These are phyloP conservation scores for Lutjanus argentimaculatus DNA, from an alignment of 2,797 vertebrate genomes.

Conservation along the genomic window DNA sequence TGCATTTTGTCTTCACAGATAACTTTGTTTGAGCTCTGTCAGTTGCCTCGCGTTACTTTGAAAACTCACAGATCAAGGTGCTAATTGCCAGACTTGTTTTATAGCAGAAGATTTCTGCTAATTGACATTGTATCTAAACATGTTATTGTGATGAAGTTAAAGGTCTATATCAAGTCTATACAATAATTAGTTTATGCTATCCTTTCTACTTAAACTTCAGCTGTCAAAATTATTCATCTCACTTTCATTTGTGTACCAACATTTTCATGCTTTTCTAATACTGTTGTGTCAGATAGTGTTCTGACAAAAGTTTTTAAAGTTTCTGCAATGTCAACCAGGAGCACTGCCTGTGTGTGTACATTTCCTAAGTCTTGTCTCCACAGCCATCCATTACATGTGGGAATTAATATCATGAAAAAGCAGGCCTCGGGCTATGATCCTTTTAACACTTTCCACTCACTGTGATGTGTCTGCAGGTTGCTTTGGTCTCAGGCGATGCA, in stretches of 20 bases:
- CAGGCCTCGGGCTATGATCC: conserved; percentile 21
- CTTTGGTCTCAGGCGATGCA: conserved; percentile 46
- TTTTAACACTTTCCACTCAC: conserved; percentile 43
- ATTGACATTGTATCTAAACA: conserved; percentile 47
- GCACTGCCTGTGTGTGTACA: not conserved
- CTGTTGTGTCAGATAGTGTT: not conserved
- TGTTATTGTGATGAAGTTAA: conserved; percentile 37
- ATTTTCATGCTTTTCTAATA: not conserved
- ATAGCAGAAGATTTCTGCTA: conserved; percentile 41
- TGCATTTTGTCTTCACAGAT: conserved; percentile 5
- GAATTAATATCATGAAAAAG: conserved; percentile 13
- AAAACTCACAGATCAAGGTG: conserved; percentile 58
- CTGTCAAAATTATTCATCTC: not conserved
- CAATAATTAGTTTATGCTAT: conserved; percentile 3
- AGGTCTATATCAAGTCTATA: conserved; percentile 12
- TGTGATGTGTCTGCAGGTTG: conserved; percentile 41
- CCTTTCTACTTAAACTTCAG: not conserved
- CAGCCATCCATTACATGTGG: not conserved
- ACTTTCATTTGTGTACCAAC: not conserved
- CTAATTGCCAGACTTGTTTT: conserved; percentile 63
- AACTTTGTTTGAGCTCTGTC: conserved; percentile 17
- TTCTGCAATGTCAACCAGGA: not conserved
- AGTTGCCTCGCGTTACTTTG: conserved; percentile 29
- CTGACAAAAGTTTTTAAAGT: not conserved
- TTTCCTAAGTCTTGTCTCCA: too few relatives aligned